Evolutionary conservation across 2,797 vertebrate genomes (phyloP), one percentile per base, ranked within the genome.

Genomic region (Falco berigora): DNA sequence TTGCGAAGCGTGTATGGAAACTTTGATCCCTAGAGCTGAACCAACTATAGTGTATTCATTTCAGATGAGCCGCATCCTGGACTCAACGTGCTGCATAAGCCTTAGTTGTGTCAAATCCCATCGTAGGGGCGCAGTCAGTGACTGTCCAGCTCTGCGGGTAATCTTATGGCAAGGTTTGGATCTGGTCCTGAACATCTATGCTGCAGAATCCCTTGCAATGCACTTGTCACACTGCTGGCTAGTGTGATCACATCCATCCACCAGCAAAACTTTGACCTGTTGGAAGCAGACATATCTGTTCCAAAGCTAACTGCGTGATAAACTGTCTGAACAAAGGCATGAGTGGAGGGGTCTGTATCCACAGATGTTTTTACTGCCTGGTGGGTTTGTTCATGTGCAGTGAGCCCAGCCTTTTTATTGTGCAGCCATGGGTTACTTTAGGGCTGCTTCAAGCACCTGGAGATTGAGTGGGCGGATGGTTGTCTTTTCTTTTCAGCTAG

Each of bases 31-130:
- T 25, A 12, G 72, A 44, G 78, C 88, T 36, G 62, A 74, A n/a
- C 49, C 76, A 21, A 3, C 44, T 9, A 0, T 9, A 0, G 2
- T 5, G 8, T 24, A 3, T 15, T 49, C 12, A 12, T 63, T 42
- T 24, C 47, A 24, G 72, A 32, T 2, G 53, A n/a, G 80, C 53
- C 19, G 4, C 42, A 4, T 16, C 28, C 63, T 19, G 59, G 42
- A 22, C 61, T 61, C 8, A 0, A 38, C 5, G 30, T 10, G 42
- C 74, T 75, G 46, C 38, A 24, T 14, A 5, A 28, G 53, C 44
- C 27, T 42, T 7, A 23, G 20, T 4, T 40, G 42, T 25, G 62
- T 10, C 2, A 1, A 16, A 38, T 32, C 30, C 59, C 0, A 0
- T 7, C 25, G 30, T 2, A 20, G 66, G 24, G 50, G 24, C 12